Evolutionary conservation across 2,888 invertebrate species (phyloP).

Genomic region (Drosophila nr. perissopoda): DNA sequence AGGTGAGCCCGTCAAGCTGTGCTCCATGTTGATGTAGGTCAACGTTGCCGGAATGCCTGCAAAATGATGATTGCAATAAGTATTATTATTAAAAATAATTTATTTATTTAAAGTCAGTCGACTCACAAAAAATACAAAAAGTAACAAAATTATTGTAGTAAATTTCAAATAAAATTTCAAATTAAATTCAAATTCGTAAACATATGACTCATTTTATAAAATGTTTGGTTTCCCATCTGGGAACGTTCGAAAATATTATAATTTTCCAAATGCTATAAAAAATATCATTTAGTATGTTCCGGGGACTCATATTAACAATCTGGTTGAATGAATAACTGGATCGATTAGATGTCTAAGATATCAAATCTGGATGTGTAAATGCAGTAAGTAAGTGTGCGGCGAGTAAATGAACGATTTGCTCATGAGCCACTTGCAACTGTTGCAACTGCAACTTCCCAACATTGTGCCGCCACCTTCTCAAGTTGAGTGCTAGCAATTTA

Average conservation of each 20-base stretch:
- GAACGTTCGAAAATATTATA: background rate
- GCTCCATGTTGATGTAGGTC: slow-evolving; percentile 91
- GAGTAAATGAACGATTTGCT: slow-evolving; percentile 11
- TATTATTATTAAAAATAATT: background rate
- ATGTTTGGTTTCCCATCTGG: background rate
- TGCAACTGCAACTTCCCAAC: slow-evolving; percentile 11
- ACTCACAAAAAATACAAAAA: no score
- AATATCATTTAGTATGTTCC: background rate
- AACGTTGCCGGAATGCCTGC: slow-evolving; percentile 92
- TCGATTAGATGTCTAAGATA: background rate
- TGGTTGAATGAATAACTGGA: background rate
- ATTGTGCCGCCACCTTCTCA: background rate
- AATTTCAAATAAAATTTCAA: no score
- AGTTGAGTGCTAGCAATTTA: slow-evolving; percentile 45
- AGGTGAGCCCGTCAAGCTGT: slow-evolving; percentile 89
- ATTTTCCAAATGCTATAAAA: background rate
- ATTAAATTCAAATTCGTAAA: no score
- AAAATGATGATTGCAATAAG: slow-evolving; percentile 12
- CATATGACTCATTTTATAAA: background rate
- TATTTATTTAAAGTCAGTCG: no score
- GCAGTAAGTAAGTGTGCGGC: background rate
- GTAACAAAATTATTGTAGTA: no score
- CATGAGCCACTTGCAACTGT: slow-evolving; percentile 7
- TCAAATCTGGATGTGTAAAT: background rate
- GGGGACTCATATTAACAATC: background rate